Percentiles rank a stretch among this genome's conserved stretches.
Evolutionary conservation across 2,888 invertebrate species (phyloP).

Genomic region (Dicyrtoma fusca): DNA sequence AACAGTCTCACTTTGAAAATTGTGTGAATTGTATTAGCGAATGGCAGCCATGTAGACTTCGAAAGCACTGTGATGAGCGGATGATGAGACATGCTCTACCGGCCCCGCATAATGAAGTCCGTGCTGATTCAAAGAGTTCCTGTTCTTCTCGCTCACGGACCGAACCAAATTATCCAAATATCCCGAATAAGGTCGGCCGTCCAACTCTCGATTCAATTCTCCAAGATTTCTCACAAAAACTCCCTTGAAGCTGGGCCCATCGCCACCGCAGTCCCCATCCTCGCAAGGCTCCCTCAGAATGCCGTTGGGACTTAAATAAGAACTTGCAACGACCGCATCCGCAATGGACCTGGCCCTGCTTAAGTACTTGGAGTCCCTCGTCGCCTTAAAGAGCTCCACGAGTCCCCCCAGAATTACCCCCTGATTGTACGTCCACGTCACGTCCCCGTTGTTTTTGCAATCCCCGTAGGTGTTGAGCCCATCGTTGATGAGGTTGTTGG

Average conservation of each 20-base stretch:
- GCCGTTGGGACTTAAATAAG: constrained; percentile 43
- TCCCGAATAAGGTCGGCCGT: constrained; percentile 43
- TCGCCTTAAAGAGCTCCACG: constrained; percentile 45
- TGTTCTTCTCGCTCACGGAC: constrained; percentile 42
- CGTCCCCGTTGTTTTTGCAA: constrained; percentile 48
- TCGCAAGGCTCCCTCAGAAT: constrained; percentile 53
- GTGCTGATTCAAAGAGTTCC: constrained; percentile 53
- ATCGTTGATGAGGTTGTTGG: constrained; percentile 50
- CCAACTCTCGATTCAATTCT: constrained; percentile 47
- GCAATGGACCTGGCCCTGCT: constrained; percentile 48
- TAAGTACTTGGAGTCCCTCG: constrained; percentile 42
- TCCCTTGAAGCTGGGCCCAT: constrained; percentile 42
- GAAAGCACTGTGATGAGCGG: constrained; percentile 50
- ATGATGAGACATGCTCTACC: constrained; percentile 44
- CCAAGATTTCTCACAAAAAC: constrained; percentile 51
- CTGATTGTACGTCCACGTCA: constrained; percentile 53
- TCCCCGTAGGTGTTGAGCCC: constrained; percentile 41
- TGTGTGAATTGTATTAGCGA: no score
- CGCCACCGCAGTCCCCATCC: constrained; percentile 46
- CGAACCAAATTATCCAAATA: constrained; percentile 46
- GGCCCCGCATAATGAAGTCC: constrained; percentile 52
- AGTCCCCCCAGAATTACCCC: constrained; percentile 45
- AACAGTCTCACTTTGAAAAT: no score
- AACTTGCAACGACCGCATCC: constrained; percentile 48
- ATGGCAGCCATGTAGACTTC: constrained; percentile 37